Evolutionary conservation across 2,797 vertebrate species (phyloP).

Genomic region (Huso huso): DNA sequence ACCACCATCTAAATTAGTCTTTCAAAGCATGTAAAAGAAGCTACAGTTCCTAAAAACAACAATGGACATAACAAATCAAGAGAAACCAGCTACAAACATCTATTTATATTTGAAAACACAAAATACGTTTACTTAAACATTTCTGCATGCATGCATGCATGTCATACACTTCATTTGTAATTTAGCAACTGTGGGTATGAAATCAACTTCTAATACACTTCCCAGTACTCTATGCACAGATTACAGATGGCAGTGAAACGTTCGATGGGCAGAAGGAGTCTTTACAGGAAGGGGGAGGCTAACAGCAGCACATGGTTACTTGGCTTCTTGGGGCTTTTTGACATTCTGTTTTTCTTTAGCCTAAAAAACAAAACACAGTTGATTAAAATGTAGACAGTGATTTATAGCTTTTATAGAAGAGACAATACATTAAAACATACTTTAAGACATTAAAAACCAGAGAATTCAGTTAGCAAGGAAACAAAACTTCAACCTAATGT

Average conservation of each 20-base stretch:
- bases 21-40: too few relatives aligned
- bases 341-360: conserved; percentile 95
- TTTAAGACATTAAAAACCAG: background rate
- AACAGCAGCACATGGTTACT: conserved; percentile 53
- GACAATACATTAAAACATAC: conserved; percentile 11
- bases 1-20: conserved; percentile 8
- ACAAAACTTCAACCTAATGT: background rate
- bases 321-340: conserved; percentile 93
- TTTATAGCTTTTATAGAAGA: background rate
- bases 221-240: conserved; percentile 27
- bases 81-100: conserved; percentile 35
- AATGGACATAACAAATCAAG: background rate
- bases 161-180: conserved; percentile 35
- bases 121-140: conserved; percentile 48
- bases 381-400: too few relatives aligned
- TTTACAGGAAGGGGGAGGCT: conserved; percentile 1
- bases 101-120: conserved; percentile 69
- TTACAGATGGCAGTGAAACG: conserved; percentile 18
- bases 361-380: conserved; percentile 49
- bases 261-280: conserved; percentile 19
- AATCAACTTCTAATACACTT: conserved; percentile 19
- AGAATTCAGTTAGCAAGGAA: too few relatives aligned
- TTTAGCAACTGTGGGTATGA: background rate
- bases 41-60: too few relatives aligned
- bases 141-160: conserved; percentile 46